Conservation (phyloP, 2,888 invertebrate genomes). For the Xylota sylvarum region DNA sequence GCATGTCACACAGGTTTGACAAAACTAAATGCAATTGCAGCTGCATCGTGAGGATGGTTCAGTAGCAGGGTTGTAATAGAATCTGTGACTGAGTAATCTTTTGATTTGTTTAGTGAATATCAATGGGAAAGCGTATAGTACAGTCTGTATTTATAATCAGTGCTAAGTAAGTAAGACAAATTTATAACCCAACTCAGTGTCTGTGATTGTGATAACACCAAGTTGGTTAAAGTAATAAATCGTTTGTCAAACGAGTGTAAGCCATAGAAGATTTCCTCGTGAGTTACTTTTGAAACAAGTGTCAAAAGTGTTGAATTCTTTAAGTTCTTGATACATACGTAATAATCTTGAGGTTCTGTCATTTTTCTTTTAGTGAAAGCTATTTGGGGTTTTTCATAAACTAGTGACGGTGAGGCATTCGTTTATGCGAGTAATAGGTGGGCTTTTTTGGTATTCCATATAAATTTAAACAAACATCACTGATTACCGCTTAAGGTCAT, state of each 20-base stretch:
- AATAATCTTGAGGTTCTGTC: too few relatives aligned
- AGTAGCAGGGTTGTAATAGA: conserved; percentile 30
- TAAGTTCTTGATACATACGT: not conserved
- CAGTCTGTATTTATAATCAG: not conserved
- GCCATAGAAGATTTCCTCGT: not conserved
- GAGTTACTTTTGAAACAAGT: not conserved
- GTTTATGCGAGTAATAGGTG: too few relatives aligned
- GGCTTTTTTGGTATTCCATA: not conserved
- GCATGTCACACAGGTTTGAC: conserved; percentile 52
- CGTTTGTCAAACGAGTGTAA: not conserved
- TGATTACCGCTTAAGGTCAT: too few relatives aligned
- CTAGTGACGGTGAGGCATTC: not conserved
- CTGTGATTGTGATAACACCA: conserved; percentile 20
- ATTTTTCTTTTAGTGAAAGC: not conserved
- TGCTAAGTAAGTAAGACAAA: not conserved
- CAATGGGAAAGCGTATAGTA: not conserved
- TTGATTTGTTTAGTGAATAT: not conserved
- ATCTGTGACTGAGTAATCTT: conserved; percentile 23
- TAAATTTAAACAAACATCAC: too few relatives aligned
- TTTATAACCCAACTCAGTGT: not conserved
- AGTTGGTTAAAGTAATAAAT: not conserved
- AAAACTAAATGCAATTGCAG: conserved; percentile 30
- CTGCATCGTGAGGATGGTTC: conserved; percentile 7
- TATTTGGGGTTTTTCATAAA: not conserved
- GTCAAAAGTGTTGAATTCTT: not conserved